Evolutionary conservation across 2,113 vertebrate species (phyloP), one percentile per base, ranked within the genome.

Genomic region (Amblyornis subalaris): DNA sequence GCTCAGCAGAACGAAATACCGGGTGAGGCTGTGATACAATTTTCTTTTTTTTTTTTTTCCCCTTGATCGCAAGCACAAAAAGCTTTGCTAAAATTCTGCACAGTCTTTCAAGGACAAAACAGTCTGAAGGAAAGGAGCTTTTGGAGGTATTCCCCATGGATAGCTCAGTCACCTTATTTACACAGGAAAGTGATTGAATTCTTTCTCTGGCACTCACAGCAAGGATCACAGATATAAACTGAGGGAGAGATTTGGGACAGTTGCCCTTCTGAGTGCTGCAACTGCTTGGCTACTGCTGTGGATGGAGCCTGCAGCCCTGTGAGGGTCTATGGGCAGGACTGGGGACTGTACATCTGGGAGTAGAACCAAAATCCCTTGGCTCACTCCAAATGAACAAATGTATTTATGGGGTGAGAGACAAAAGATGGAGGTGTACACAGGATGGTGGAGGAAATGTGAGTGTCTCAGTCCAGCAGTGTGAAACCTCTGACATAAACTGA

Each of bases 401-500:
- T 28, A 19, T 40, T 80, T 80, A 14, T 0, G 0, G 19, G 5
- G 4, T 33, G 50, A 57, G 45, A 38, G 36, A 10, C 16, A 66
- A 45, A 76, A 54, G 38, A 8, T 24, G 5, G 3, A 33, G 8
- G 0, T 42, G 25, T 18, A 45, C 15, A 26, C 13, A 36, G 17
- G 20, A 35, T 64, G 44, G 7, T 26, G 50, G 50, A 60, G 25
- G 35, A 88, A 76, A 77, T 1, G 10, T 18, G 15, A 14, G 13
- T 6, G 0, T 42, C 28, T 64, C 29, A 28, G 57, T 44, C 51
- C 0, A 0, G 23, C 45, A 64, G 18, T 2, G 7, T 67, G 51
- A 45, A 70, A 71, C 29, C n/a, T 66, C 47, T 66, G 55, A 47
- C 17, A 47, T 14, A 64, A 53, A 71, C 36, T 1, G 0, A n/a